Evolutionary conservation across 2,113 vertebrate species (phyloP).

Genomic region (Neotragus moschatus): DNA sequence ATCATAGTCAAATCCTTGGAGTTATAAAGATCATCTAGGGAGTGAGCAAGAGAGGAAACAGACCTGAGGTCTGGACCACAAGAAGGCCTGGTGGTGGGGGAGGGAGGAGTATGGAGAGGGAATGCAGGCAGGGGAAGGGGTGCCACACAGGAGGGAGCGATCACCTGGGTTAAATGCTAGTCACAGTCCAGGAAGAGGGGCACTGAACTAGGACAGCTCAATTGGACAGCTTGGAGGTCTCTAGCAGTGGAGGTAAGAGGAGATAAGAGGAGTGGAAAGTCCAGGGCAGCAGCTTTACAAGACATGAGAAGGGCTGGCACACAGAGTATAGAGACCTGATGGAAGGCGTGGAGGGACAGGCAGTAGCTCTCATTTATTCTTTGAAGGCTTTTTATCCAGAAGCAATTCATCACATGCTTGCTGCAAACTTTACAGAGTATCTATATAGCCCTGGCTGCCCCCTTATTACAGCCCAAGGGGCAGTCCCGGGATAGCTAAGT

Average conservation of each 20-base stretch:
- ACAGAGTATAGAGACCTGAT: not conserved
- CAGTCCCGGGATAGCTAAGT: not conserved
- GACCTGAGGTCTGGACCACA: no score
- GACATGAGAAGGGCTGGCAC: not conserved
- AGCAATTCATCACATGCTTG: rapidly evolving
- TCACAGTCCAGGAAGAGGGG: not conserved
- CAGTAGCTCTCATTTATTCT: not conserved
- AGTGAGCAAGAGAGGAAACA: not conserved
- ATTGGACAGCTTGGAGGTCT: not conserved
- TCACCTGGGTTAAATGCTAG: not conserved
- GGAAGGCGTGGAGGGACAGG: not conserved
- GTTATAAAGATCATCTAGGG: not conserved
- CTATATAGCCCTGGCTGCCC: not conserved
- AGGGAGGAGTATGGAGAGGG: not conserved
- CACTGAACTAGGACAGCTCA: not conserved
- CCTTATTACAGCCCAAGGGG: not conserved
- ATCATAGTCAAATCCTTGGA: not conserved
- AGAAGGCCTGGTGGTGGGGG: not conserved
- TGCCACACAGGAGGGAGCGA: not conserved
- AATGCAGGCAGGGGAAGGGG: not conserved
- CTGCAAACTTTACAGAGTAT: not conserved
- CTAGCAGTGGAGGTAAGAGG: not conserved
- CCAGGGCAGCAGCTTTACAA: not conserved
- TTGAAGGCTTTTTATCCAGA: not conserved
- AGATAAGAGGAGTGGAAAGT: no score